phyloP scores from a whole-genome alignment of 2,797 vertebrate genomes.

The Cygnus olor region DNA sequence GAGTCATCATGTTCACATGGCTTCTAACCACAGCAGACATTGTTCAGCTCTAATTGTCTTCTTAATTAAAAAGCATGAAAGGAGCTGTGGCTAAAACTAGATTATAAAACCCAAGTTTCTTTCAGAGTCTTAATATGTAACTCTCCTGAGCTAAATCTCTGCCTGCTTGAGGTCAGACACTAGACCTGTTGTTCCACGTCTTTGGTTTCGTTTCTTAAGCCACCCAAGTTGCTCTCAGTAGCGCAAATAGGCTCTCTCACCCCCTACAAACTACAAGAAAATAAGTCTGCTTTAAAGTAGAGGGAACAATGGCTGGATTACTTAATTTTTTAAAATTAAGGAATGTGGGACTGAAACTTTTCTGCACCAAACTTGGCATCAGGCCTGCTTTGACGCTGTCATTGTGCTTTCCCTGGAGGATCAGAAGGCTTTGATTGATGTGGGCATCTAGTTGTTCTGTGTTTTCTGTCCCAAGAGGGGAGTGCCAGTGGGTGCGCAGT shows the following conservation, averaged over 20 bases:
- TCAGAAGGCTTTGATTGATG: not conserved
- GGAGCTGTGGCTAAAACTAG: not conserved
- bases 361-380: not conserved
- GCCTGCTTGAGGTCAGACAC: not conserved
- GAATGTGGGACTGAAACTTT: not conserved
- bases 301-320: not conserved
- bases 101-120: not conserved
- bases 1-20: not conserved
- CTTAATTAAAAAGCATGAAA: conserved; percentile 44
- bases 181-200: not conserved
- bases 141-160: not conserved
- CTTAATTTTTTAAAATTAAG: not conserved
- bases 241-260: not conserved
- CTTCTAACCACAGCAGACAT: not conserved
- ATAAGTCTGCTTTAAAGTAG: not conserved
- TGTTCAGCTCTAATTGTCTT: conserved; percentile 4
- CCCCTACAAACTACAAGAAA: not conserved
- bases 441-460: not conserved
- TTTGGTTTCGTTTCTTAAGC: not conserved
- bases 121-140: not conserved
- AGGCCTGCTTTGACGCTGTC: fast-evolving
- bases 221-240: not conserved
- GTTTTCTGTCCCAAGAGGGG: not conserved
- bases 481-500: not conserved
- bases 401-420: not conserved